These are phyloP conservation scores for Palythoa caribaeorum DNA, from an alignment of 92 coral and sea anemone species.

Conservation along the genomic window DNA sequence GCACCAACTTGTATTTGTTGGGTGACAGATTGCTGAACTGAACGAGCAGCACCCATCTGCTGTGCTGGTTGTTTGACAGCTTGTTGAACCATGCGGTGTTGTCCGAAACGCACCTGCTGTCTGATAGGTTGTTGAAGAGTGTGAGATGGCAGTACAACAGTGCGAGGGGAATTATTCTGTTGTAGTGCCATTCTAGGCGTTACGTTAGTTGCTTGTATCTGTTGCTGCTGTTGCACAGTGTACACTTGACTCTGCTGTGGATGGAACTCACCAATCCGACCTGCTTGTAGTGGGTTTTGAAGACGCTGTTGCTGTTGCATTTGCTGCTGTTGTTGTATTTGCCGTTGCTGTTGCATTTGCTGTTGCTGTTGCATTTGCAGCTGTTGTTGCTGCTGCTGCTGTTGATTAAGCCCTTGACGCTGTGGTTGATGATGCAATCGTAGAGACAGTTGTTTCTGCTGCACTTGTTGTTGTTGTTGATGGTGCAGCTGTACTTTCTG, in stretches of 20 bases:
- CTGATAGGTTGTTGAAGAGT: constrained; percentile 7
- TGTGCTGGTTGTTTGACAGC: neutral
- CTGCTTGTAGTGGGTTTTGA: neutral
- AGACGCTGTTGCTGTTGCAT: neutral
- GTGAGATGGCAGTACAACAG: neutral
- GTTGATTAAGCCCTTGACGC: constrained; percentile 43
- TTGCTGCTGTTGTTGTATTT: neutral
- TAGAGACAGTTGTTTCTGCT: constrained; percentile 47
- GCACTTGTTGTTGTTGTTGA: constrained; percentile 25
- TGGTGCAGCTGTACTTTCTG: constrained; percentile 29
- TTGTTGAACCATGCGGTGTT: neutral
- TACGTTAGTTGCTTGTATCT: neutral
- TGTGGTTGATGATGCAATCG: constrained; percentile 53
- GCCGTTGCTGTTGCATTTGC: neutral
- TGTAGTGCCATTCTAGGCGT: neutral
- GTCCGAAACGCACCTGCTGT: neutral
- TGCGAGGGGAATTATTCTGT: neutral
- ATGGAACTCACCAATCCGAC: neutral
- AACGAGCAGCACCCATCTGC: neutral
- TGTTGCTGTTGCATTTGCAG: constrained; percentile 12
- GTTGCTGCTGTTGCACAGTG: neutral
- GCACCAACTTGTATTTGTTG: constrained; percentile 15
- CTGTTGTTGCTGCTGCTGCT: constrained; percentile 52
- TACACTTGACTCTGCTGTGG: neutral
- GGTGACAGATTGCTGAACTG: neutral